Conservation (phyloP, 35 echinoderm and acorn worm species). For the Diadema setosum region DNA sequence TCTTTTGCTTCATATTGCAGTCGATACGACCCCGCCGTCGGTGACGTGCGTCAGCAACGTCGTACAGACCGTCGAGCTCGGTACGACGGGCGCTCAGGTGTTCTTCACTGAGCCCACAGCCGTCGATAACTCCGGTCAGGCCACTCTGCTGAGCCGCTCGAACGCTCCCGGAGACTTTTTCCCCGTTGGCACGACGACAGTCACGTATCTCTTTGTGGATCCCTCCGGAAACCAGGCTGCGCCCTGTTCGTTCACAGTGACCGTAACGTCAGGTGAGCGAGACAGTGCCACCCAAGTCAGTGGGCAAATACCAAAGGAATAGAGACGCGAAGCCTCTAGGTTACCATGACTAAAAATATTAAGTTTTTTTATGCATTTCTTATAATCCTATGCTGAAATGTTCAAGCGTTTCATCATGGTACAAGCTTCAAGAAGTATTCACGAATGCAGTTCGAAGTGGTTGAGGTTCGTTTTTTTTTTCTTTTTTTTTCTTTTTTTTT, state of each 20-base stretch:
- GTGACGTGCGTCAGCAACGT: neutral
- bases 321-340: too few relatives aligned
- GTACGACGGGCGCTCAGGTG: neutral
- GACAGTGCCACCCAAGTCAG: too few relatives aligned
- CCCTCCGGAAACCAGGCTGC: neutral
- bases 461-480: too few relatives aligned
- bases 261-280: slow-evolving; percentile 30
- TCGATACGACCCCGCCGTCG: neutral
- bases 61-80: neutral
- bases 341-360: too few relatives aligned
- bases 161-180: slow-evolving; percentile 34
- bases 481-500: too few relatives aligned
- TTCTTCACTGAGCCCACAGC: slow-evolving; percentile 51
- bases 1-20: neutral
- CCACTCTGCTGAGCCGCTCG: neutral
- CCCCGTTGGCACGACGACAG: slow-evolving; percentile 23
- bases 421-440: too few relatives aligned
- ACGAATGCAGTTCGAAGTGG: too few relatives aligned
- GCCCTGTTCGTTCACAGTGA: slow-evolving; percentile 36
- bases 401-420: too few relatives aligned
- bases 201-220: slow-evolving; percentile 48
- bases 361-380: too few relatives aligned
- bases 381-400: too few relatives aligned
- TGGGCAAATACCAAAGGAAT: too few relatives aligned
- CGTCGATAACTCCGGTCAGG: slow-evolving; percentile 48